Conservation (phyloP, 1,140 invertebrate species). For the Nasonia vitripennis region DNA sequence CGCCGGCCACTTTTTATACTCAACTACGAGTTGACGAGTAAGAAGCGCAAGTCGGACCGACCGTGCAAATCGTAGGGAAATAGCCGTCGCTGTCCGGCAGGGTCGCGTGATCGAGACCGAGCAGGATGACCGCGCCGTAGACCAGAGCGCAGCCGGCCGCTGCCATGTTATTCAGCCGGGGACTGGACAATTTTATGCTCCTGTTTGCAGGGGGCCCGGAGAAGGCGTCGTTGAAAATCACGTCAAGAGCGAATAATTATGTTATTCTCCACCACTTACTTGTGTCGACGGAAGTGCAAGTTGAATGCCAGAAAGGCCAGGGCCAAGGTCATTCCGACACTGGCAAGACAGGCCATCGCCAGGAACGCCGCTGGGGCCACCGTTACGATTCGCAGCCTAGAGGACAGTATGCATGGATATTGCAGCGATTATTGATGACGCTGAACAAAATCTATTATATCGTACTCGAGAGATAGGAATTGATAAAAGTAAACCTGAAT, state of each 20-base stretch:
- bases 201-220: constrained; percentile 65
- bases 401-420: constrained; percentile 51
- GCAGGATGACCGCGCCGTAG: constrained; percentile 93
- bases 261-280: constrained; percentile 77
- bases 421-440: too few relatives aligned
- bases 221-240: background rate
- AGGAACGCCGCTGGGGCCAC: constrained; percentile 86
- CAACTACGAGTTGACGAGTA: background rate
- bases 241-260: background rate
- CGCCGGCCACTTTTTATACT: too few relatives aligned
- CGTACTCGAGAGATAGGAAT: constrained; percentile 27
- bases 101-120: constrained; percentile 90
- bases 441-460: too few relatives aligned
- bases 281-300: constrained; percentile 89
- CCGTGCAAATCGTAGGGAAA: constrained; percentile 90
- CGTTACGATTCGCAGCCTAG: constrained; percentile 82
- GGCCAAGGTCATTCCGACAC: constrained; percentile 85
- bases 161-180: constrained; percentile 96
- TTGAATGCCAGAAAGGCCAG: constrained; percentile 90
- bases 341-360: constrained; percentile 81
- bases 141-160: constrained; percentile 95
- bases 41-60: constrained; percentile 73
- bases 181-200: constrained; percentile 95
- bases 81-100: constrained; percentile 80
- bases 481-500: constrained; percentile 60